Evolutionary conservation across 1,140 invertebrate species (phyloP).

Genomic region (Lutraria rhynchaena): DNA sequence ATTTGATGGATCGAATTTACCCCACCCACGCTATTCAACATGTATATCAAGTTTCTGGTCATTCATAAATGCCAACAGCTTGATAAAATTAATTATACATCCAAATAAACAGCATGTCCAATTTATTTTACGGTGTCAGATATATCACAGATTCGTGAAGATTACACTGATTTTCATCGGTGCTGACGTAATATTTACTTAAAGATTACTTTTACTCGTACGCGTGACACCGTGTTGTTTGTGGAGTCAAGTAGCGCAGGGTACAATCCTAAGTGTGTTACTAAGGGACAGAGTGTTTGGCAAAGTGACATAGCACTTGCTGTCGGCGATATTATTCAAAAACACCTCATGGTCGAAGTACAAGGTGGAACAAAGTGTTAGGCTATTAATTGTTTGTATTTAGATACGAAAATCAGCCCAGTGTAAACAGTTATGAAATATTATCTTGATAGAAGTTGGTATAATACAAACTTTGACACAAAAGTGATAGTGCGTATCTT

Average conservation of each 20-base stretch:
- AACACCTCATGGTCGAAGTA: neutral
- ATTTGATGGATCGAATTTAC: constrained; percentile 5
- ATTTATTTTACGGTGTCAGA: constrained; percentile 42
- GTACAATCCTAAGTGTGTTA: neutral
- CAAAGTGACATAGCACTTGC: neutral
- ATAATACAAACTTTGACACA: constrained; percentile 33
- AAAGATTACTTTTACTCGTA: constrained; percentile 29
- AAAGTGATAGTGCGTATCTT: neutral
- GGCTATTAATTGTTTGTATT: too few species aligned
- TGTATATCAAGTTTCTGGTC: constrained; percentile 25
- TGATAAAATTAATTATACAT: constrained; percentile 27
- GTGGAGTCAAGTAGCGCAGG: constrained; percentile 11
- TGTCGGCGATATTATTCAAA: neutral
- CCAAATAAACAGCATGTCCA: neutral
- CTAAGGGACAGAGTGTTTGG: neutral
- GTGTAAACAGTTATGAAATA: constrained; percentile 34
- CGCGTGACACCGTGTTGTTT: constrained; percentile 27
- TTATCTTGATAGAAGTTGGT: neutral
- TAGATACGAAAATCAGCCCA: too few species aligned
- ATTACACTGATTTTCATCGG: constrained; percentile 20
- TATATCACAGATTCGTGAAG: constrained; percentile 18
- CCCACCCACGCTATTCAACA: constrained; percentile 22
- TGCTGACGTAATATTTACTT: constrained; percentile 44
- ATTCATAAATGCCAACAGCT: constrained; percentile 34
- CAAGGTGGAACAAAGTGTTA: too few species aligned